Conservation (phyloP, 2,113 vertebrate genomes). For the Epinephelus moara region DNA sequence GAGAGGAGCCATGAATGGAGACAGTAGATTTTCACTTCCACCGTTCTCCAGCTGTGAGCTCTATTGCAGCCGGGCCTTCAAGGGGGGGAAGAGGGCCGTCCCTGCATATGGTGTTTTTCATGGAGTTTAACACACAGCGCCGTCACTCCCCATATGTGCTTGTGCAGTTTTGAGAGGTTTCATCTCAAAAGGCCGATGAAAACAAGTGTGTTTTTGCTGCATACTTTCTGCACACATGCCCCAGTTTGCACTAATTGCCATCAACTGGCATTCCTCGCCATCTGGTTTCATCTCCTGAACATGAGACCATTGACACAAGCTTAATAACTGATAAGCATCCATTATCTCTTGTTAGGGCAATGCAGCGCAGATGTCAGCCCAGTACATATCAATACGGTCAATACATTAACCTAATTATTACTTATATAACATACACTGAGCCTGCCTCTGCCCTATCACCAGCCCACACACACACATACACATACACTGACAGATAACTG, state of each 20-base stretch:
- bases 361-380: slow-evolving; percentile 57
- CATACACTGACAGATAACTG: slow-evolving; percentile 41
- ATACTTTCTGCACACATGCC: slow-evolving; percentile 40
- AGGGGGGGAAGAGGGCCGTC: slow-evolving; percentile 46
- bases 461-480: slow-evolving; percentile 33
- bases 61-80: slow-evolving; percentile 58
- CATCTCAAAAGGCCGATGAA: slow-evolving; percentile 44
- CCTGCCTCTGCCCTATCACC: slow-evolving; percentile 32
- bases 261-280: slow-evolving; percentile 64
- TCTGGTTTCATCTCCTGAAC: slow-evolving; percentile 63
- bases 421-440: slow-evolving; percentile 52
- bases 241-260: slow-evolving; percentile 60
- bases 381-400: slow-evolving; percentile 54
- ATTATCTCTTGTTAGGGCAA: slow-evolving; percentile 37
- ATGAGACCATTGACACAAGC: slow-evolving; percentile 39
- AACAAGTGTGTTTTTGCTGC: slow-evolving; percentile 11
- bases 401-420: slow-evolving; percentile 61
- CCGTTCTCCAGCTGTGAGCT: slow-evolving; percentile 77
- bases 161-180: slow-evolving; percentile 50
- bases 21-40: slow-evolving; percentile 66
- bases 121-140: slow-evolving; percentile 46
- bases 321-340: slow-evolving; percentile 53
- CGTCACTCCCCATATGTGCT: slow-evolving; percentile 39
- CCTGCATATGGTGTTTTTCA: slow-evolving; percentile 47
- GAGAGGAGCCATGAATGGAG: slow-evolving; percentile 68